Conservation (phyloP, 2,888 invertebrate species). For the Phengaris arion region DNA sequence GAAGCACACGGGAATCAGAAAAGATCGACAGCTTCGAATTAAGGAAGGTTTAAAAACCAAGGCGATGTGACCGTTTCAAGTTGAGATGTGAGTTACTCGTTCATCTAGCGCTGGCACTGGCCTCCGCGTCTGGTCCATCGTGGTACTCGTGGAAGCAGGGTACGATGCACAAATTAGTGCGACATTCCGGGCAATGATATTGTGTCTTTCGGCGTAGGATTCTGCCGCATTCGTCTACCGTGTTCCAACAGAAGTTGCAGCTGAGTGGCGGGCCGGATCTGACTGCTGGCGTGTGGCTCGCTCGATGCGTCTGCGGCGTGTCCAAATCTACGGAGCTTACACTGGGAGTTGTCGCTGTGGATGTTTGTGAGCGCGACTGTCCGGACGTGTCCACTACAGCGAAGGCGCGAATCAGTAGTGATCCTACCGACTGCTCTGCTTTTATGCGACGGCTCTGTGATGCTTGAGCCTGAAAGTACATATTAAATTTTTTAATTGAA, state of each 20-base stretch:
- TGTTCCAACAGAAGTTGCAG: slow-evolving; percentile 95
- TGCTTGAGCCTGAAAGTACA: background rate
- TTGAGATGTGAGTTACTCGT: slow-evolving; percentile 10
- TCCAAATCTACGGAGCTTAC: slow-evolving; percentile 34
- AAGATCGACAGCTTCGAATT: background rate
- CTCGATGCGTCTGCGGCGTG: slow-evolving; percentile 65
- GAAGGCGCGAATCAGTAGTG: slow-evolving; percentile 56
- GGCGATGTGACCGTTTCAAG: background rate
- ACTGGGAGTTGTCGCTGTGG: slow-evolving; percentile 12
- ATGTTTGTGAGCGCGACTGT: slow-evolving; percentile 28
- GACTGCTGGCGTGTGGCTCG: slow-evolving; percentile 91
- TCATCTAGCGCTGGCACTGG: slow-evolving; percentile 52
- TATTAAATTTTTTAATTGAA: background rate
- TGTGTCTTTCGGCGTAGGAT: slow-evolving; percentile 92
- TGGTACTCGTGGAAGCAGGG: slow-evolving; percentile 94
- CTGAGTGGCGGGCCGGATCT: slow-evolving; percentile 90
- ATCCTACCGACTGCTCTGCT: slow-evolving; percentile 46
- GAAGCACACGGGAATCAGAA: background rate
- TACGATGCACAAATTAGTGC: slow-evolving; percentile 92
- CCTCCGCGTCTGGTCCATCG: slow-evolving; percentile 73
- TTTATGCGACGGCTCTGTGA: slow-evolving; percentile 48
- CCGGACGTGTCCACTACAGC: slow-evolving; percentile 43
- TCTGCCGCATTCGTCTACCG: slow-evolving; percentile 89
- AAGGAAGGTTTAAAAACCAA: background rate
- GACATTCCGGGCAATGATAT: slow-evolving; percentile 94